phyloP scores from a whole-genome alignment of 2,888 invertebrate genomes.

The Noctuana brunneofusca region DNA sequence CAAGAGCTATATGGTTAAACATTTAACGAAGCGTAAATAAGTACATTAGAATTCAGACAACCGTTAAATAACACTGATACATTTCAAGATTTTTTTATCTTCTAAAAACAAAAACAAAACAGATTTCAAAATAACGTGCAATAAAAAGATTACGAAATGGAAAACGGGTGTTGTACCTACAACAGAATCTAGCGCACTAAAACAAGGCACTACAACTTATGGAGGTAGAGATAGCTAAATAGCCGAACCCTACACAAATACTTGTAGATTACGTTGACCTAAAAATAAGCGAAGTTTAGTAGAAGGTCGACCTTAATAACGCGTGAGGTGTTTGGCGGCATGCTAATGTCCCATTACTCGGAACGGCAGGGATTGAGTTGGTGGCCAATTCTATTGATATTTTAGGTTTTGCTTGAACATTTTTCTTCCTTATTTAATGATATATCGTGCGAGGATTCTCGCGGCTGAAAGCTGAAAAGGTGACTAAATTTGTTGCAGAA shows the following conservation, averaged over 20 bases:
- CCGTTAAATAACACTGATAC: not conserved
- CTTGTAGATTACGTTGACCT: slow-evolving; percentile 20
- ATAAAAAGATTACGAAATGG: not conserved
- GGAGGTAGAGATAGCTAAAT: not conserved
- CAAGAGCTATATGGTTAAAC: not conserved
- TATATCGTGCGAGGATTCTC: too few relatives aligned
- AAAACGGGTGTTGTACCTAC: not conserved
- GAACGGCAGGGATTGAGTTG: slow-evolving; percentile 27
- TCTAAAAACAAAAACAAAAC: not conserved
- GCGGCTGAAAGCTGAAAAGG: too few relatives aligned
- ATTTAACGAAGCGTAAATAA: not conserved
- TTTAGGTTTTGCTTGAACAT: not conserved
- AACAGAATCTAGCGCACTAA: not conserved
- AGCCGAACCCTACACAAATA: slow-evolving; percentile 14
- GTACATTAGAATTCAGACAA: not conserved
- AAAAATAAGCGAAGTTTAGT: slow-evolving; percentile 14
- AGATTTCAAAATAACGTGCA: not conserved
- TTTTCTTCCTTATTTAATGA: not conserved
- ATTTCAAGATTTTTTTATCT: not conserved
- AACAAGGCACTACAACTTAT: not conserved
- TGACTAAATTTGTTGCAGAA: too few relatives aligned
- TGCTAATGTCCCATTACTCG: slow-evolving; percentile 30
- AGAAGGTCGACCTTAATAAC: slow-evolving; percentile 26
- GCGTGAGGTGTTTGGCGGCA: slow-evolving; percentile 29
- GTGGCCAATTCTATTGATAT: slow-evolving; percentile 25